Percentiles rank a stretch among this genome's conserved stretches.
Conservation (phyloP, 2,888 invertebrate species). For the Branchellion lobata region DNA sequence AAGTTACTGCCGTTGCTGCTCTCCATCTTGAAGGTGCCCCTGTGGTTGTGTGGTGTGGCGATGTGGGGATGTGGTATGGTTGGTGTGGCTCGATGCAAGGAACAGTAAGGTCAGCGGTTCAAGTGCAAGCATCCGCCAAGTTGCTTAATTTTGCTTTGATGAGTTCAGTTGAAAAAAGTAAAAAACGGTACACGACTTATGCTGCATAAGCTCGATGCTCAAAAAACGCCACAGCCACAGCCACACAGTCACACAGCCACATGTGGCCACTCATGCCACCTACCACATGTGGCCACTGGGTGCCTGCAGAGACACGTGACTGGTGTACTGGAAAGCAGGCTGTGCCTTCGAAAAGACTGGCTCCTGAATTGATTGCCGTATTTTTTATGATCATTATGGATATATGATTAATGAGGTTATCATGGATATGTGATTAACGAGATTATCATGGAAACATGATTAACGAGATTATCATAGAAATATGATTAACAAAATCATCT, state of each 20-base stretch:
- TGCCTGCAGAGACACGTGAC: constrained; percentile 92
- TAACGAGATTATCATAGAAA: background rate
- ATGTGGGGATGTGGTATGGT: too few relatives aligned
- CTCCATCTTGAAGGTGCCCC: constrained; percentile 96
- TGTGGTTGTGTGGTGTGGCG: too few relatives aligned
- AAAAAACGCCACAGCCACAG: background rate
- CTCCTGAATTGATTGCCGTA: constrained; percentile 68
- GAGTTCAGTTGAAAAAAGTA: background rate
- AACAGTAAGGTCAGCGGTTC: too few relatives aligned
- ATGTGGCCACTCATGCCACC: too few relatives aligned
- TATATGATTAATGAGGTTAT: too few relatives aligned
- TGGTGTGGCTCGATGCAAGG: too few relatives aligned
- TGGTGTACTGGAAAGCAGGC: constrained; percentile 96
- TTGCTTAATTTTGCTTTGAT: background rate
- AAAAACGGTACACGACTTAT: background rate
- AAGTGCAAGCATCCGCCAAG: too few relatives aligned
- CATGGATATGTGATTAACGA: background rate
- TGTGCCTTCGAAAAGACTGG: constrained; percentile 81
- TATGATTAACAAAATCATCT: background rate
- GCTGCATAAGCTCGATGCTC: background rate
- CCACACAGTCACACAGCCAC: too few relatives aligned
- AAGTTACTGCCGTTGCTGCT: constrained; percentile 93
- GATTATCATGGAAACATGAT: background rate
- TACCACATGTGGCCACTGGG: constrained; percentile 97
- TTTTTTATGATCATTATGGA: too few relatives aligned